Conservation (phyloP, 2,797 vertebrate genomes). For the Dallia pectoralis region DNA sequence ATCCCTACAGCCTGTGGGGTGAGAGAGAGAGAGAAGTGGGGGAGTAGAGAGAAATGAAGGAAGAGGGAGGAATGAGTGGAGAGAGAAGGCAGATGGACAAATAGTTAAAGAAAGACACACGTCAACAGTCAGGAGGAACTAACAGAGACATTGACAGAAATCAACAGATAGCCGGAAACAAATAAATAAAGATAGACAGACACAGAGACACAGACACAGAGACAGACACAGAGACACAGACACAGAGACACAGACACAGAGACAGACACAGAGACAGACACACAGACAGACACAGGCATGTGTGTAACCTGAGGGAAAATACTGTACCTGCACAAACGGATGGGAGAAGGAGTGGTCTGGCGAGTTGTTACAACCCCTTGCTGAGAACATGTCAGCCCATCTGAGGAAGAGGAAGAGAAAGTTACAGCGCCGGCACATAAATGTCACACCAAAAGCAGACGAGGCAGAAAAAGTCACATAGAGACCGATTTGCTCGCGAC, state of each 20-base stretch:
- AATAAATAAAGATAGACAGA: neutral
- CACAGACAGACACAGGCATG: neutral
- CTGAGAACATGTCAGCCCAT: constrained; percentile 86
- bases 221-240: neutral
- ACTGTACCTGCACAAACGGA: constrained; percentile 88
- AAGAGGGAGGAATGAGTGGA: neutral
- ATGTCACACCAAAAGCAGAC: neutral
- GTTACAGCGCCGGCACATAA: neutral
- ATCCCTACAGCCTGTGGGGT: constrained; percentile 84
- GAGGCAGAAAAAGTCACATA: neutral
- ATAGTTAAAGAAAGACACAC: neutral
- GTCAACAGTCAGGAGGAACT: neutral
- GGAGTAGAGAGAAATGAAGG: neutral
- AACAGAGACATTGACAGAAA: neutral
- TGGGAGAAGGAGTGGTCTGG: constrained; percentile 79
- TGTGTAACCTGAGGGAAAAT: neutral
- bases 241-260: neutral
- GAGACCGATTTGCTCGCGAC: neutral
- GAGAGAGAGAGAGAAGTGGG: neutral
- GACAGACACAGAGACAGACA: neutral
- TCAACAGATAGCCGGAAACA: no score
- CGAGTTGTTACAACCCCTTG: constrained; percentile 70
- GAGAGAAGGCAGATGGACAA: neutral
- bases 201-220: neutral
- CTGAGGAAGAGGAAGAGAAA: constrained; percentile 59